Percentiles rank a stretch among this genome's conserved stretches.
phyloP scores from a whole-genome alignment of 2,797 vertebrate genomes.

The Muscicapa comitata region DNA sequence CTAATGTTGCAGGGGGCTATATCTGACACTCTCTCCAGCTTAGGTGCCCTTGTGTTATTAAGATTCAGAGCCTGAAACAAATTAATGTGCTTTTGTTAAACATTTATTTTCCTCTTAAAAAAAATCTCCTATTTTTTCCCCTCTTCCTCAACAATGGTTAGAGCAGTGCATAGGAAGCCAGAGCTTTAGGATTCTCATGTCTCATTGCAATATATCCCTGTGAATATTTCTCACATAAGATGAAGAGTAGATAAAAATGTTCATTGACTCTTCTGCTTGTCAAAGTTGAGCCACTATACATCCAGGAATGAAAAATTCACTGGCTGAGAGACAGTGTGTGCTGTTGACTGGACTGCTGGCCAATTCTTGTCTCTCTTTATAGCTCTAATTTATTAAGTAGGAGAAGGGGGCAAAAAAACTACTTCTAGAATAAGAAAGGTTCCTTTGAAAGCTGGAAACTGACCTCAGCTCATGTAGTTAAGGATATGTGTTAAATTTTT shows the following conservation, averaged over 20 bases:
- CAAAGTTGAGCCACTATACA: background rate
- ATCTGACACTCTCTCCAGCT: background rate
- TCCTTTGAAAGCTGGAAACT: background rate
- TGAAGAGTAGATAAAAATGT: background rate
- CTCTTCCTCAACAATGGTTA: rapidly evolving
- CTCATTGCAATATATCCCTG: background rate
- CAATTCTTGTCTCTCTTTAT: background rate
- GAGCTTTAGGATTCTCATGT: background rate
- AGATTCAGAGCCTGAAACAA: background rate
- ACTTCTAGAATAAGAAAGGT: background rate
- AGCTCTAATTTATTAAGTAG: background rate
- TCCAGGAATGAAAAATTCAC: background rate
- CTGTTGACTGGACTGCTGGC: background rate
- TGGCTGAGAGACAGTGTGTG: background rate
- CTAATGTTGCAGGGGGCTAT: rapidly evolving
- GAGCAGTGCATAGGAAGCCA: background rate
- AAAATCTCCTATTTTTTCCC: rapidly evolving
- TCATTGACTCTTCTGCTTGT: background rate
- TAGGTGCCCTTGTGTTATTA: rapidly evolving
- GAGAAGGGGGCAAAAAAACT: rapidly evolving
- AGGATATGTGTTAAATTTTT: background rate
- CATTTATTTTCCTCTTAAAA: background rate
- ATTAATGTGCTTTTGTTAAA: background rate
- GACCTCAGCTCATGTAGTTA: background rate
- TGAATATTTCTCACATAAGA: background rate